Evolutionary conservation across 2,888 invertebrate genomes (phyloP).

Genomic region (Conus canariensis): DNA sequence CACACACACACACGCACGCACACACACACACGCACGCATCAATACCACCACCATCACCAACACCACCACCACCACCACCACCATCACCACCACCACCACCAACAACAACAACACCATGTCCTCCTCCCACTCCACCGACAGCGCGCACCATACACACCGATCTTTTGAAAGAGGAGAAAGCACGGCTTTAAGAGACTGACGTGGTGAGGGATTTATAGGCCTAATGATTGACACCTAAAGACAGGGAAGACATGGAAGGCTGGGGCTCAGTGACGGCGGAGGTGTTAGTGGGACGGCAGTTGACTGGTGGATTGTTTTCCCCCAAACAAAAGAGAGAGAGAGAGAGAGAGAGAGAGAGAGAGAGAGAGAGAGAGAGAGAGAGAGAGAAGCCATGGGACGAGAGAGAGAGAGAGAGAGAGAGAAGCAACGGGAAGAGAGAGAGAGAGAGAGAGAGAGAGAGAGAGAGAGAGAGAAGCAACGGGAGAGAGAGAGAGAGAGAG

Average conservation of each 20-base stretch:
- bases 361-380: neutral
- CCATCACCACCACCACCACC: neutral
- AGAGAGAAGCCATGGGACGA: neutral
- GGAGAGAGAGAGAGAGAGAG: neutral
- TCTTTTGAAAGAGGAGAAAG: no score
- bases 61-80: neutral
- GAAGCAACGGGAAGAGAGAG: neutral
- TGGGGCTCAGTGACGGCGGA: neutral
- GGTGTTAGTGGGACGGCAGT: no score
- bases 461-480: neutral
- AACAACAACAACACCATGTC: no score
- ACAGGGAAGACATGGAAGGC: neutral
- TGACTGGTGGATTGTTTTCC: no score
- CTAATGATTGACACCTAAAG: no score
- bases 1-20: neutral
- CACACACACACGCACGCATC: neutral
- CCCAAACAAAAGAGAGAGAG: neutral
- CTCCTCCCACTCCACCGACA: no score
- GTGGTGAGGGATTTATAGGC: no score
- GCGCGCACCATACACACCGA: no score
- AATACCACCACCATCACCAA: neutral
- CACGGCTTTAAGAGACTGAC: no score
- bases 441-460: conserved; percentile 1
- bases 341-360: neutral
- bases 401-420: neutral